Evolutionary conservation across 2,888 invertebrate genomes (phyloP).

Genomic region (Tolmerus cingulatus): DNA sequence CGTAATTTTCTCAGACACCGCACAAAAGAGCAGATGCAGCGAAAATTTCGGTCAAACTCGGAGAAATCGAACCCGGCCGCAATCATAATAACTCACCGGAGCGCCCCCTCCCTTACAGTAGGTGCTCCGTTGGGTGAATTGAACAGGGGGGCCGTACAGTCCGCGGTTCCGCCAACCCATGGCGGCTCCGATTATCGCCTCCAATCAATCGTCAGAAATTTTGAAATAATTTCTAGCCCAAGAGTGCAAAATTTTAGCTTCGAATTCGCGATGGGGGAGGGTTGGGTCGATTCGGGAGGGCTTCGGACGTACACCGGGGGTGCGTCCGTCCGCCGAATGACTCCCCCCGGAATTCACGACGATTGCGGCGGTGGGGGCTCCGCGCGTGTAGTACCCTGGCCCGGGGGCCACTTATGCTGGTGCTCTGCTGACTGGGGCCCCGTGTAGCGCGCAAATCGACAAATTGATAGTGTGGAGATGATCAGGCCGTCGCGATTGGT

Average conservation of each 20-base stretch:
- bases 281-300: background rate
- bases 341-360: slow-evolving; percentile 1
- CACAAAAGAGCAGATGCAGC: slow-evolving; percentile 29
- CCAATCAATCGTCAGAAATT: slow-evolving; percentile 42
- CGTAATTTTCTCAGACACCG: slow-evolving; percentile 9
- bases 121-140: background rate
- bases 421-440: background rate
- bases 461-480: slow-evolving; percentile 47
- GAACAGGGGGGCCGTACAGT: background rate
- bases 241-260: slow-evolving; percentile 25
- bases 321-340: background rate
- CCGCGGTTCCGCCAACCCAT: background rate
- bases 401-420: slow-evolving; percentile 20
- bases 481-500: slow-evolving; percentile 36
- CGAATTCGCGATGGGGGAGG: background rate
- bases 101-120: background rate
- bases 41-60: background rate
- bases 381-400: background rate
- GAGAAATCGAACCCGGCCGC: background rate
- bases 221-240: slow-evolving; percentile 41
- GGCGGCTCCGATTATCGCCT: slow-evolving; percentile 32
- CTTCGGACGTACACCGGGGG: background rate
- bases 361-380: background rate
- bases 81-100: slow-evolving; percentile 29
- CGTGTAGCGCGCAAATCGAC: slow-evolving; percentile 46